These are phyloP conservation scores for Agrotis ipsilon DNA, from an alignment of 2,888 invertebrate species.

Conservation along the genomic window DNA sequence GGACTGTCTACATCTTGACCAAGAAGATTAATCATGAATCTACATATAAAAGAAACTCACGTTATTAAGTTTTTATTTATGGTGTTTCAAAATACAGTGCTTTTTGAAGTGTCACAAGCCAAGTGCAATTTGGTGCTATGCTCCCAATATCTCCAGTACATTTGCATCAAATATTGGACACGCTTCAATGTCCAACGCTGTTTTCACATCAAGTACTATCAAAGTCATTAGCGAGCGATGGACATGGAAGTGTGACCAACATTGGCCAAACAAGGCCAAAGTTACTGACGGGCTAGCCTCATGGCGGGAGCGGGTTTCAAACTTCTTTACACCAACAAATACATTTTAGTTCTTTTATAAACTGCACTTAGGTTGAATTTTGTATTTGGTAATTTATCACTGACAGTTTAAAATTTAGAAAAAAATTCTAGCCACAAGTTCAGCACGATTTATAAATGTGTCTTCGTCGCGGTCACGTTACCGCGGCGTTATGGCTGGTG, in stretches of 20 bases:
- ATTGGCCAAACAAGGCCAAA: slow-evolving; percentile 27
- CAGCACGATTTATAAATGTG: slow-evolving; percentile 23
- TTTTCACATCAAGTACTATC: background rate
- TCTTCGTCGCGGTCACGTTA: slow-evolving; percentile 15
- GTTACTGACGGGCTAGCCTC: slow-evolving; percentile 56
- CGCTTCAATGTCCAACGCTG: slow-evolving; percentile 11
- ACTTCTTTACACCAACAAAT: slow-evolving; percentile 50
- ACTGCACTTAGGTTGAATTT: slow-evolving; percentile 10
- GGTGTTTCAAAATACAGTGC: background rate
- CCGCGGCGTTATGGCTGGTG: slow-evolving; percentile 15
- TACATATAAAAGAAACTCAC: background rate
- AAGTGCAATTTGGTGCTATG: slow-evolving; percentile 20
- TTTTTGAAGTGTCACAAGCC: slow-evolving; percentile 12
- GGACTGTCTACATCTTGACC: background rate
- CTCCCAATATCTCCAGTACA: slow-evolving; percentile 16
- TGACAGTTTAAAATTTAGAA: slow-evolving; percentile 4
- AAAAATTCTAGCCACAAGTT: slow-evolving; percentile 13
- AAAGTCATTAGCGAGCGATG: background rate
- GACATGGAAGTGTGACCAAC: slow-evolving; percentile 34
- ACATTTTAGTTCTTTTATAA: slow-evolving; percentile 15
- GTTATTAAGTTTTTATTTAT: too few relatives aligned
- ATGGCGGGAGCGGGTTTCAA: slow-evolving; percentile 43
- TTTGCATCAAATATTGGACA: slow-evolving; percentile 20
- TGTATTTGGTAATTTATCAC: slow-evolving; percentile 25
- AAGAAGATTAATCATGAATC: background rate